Base-by-base conservation (phyloP, 2,888 invertebrate genomes). In the Sphaerophoria rueppellii region DNA sequence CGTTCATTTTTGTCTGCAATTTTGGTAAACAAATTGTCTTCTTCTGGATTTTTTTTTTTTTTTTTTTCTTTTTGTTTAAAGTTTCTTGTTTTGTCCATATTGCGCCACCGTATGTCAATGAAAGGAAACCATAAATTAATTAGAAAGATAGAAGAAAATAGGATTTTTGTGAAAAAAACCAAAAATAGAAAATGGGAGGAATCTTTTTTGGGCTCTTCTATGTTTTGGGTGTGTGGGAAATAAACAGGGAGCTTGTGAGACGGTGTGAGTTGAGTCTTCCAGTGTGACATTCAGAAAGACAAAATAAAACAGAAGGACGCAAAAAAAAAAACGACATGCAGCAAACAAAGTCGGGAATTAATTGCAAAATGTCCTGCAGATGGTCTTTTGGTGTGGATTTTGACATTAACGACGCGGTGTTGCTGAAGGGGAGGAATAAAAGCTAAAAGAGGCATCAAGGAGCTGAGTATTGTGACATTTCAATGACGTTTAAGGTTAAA, bases 101-200 rank as follows among this genome's bases (percentile, higher is more conserved):
- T 83, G 75, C 80, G 67, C 75, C 65, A 71, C 61, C 83, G 83
- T 80, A 80, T 80, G 75, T 80, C 83, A 83, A 76, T 80, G 83
- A 80, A 83, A 80, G 75, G 83, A 83, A 83, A 80, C 80, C 83
- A 80, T 80, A 83, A 83, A 83, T 83, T 83, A 83, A 83, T 83
- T 83, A 83, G 80, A 74, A 55, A 54, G 75, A 80, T 69, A 60
- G 71, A 75, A 75, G 75, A 69, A 75, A 75, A 80, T 71, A 75
- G 70, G 40, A 67, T 78, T 71, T 43, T 57, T 32, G 34, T 43
- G 58, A 37, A 50, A 65, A 24, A 67, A 37, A 40, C 40, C 6
- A 43, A 9, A 9, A 43, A 43, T 11, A 40, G 9, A 40, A 40
- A 40, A 40, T 40, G 73, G 63, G 65, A 60, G 40, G 52, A 57